phyloP scores from a whole-genome alignment of 2,113 vertebrate species.

The Ifrita kowaldi region DNA sequence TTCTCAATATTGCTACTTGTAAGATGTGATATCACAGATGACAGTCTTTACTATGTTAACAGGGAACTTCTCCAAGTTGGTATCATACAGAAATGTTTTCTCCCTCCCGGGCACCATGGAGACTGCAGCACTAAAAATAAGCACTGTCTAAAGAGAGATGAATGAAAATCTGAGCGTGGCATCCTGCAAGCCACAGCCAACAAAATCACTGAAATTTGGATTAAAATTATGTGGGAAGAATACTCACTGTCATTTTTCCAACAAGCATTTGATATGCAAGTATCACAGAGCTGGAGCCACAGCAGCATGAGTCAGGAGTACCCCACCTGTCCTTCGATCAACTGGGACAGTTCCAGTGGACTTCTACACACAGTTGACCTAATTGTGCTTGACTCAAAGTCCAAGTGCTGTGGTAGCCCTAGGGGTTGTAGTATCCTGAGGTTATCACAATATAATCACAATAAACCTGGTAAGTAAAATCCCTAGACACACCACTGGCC shows the following conservation, averaged over 20 bases:
- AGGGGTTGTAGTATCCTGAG: not conserved
- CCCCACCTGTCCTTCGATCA: not conserved
- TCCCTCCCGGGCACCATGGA: not conserved
- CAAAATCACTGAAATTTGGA: not conserved
- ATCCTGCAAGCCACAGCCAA: not conserved
- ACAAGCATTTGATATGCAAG: not conserved
- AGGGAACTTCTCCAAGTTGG: not conserved
- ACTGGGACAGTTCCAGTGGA: not conserved
- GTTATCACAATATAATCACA: not conserved
- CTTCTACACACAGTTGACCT: not conserved
- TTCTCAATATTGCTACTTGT: not conserved
- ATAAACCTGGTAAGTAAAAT: not conserved
- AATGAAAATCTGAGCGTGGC: not conserved
- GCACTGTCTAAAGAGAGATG: not conserved
- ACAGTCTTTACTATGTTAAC: not conserved
- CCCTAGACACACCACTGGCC: not conserved
- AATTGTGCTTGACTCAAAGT: not conserved
- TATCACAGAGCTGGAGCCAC: not conserved
- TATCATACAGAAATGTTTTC: not conserved
- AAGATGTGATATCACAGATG: not conserved
- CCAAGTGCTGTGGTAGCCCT: not conserved
- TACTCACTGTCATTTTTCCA: not conserved
- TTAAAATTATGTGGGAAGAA: not conserved
- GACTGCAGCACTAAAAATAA: conserved; percentile 42
- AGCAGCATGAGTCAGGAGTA: not conserved